Evolutionary conservation across 2,797 vertebrate genomes (phyloP).

Genomic region (Parambassis ranga): DNA sequence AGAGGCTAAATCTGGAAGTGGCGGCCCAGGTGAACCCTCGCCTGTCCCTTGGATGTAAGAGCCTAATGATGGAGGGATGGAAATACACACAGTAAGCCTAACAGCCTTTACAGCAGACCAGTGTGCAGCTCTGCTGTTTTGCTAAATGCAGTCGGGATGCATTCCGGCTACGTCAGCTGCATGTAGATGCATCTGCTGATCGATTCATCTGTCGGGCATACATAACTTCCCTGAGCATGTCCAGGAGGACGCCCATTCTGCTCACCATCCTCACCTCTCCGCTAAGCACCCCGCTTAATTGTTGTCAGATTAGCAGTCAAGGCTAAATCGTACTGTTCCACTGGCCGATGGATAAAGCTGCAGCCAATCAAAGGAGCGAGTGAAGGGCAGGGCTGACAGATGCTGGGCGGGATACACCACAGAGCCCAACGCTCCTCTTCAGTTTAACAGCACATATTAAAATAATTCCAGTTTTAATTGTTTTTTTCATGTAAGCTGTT

Average conservation of each 20-base stretch:
- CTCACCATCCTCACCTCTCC: neutral
- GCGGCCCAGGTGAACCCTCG: constrained; percentile 34
- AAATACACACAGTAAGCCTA: constrained; percentile 36
- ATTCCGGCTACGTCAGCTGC: neutral
- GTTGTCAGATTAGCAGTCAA: constrained; percentile 65
- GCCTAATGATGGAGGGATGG: constrained; percentile 49
- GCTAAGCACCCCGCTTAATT: constrained; percentile 53
- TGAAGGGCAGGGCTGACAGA: constrained; percentile 3
- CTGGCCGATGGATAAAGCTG: constrained; percentile 42
- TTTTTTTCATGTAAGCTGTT: no score
- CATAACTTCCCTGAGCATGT: neutral
- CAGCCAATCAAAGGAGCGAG: constrained; percentile 24
- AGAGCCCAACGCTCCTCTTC: no score
- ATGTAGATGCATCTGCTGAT: neutral
- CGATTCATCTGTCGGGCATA: neutral
- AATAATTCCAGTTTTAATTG: no score
- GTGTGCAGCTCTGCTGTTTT: no score
- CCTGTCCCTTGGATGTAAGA: constrained; percentile 34
- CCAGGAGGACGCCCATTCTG: neutral
- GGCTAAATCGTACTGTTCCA: constrained; percentile 48
- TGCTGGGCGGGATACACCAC: neutral
- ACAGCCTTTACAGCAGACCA: constrained; percentile 7
- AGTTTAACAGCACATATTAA: no score
- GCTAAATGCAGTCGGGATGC: neutral
- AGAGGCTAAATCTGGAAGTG: constrained; percentile 50